These are phyloP conservation scores for Pampus argenteus DNA, from an alignment of 2,797 vertebrate species.

Conservation along the genomic window DNA sequence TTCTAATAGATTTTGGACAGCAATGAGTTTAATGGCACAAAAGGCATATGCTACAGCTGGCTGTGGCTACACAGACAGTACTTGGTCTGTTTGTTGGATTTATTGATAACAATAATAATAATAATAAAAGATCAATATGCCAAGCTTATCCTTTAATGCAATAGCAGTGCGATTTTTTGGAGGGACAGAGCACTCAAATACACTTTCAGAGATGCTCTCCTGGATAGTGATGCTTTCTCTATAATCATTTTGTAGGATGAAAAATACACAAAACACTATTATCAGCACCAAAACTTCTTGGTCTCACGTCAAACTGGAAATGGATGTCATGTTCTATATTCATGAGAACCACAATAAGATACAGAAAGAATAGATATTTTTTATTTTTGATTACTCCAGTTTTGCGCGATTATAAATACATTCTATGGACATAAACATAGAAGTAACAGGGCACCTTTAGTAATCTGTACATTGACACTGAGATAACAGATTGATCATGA, in stretches of 20 bases:
- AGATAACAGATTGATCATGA: slow-evolving; percentile 66
- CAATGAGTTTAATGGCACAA: slow-evolving; percentile 26
- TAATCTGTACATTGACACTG: slow-evolving; percentile 72
- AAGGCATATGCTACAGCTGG: slow-evolving; percentile 41
- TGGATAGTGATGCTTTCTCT: slow-evolving; percentile 31
- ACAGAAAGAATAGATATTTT: slow-evolving; percentile 78
- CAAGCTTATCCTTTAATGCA: slow-evolving; percentile 33
- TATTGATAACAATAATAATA: slow-evolving; percentile 26
- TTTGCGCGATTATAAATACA: slow-evolving; percentile 75
- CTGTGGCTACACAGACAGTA: slow-evolving; percentile 21
- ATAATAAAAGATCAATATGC: slow-evolving; percentile 32
- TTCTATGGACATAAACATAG: slow-evolving; percentile 78
- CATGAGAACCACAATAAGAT: slow-evolving; percentile 72
- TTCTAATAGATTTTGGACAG: slow-evolving; percentile 50
- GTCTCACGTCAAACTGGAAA: slow-evolving; percentile 27
- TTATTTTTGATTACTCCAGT: slow-evolving; percentile 75
- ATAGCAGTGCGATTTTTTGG: slow-evolving; percentile 9
- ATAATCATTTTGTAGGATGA: slow-evolving; percentile 40
- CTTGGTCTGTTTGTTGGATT: slow-evolving; percentile 34
- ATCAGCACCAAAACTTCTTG: slow-evolving; percentile 51
- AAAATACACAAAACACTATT: slow-evolving; percentile 59
- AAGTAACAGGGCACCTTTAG: slow-evolving; percentile 73
- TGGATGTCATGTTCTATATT: slow-evolving; percentile 58
- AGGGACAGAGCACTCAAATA: slow-evolving; percentile 19
- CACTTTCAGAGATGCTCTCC: slow-evolving; percentile 38